Evolutionary conservation across 2,888 invertebrate genomes (phyloP).

Genomic region (Corythucha ciliata): DNA sequence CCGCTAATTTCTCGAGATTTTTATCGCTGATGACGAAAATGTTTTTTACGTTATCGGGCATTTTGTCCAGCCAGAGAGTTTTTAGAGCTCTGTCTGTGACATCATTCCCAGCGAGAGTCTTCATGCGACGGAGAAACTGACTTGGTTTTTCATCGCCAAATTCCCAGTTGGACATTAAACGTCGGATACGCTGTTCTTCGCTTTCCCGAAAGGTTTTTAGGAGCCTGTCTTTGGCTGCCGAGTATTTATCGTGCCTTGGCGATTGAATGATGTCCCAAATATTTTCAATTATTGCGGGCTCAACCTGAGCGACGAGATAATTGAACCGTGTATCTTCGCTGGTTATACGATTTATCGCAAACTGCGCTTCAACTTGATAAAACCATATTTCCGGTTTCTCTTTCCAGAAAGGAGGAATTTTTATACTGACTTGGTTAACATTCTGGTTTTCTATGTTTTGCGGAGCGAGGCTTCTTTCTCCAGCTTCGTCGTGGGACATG

Average conservation of each 20-base stretch:
- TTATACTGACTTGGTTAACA: slow-evolving; percentile 6
- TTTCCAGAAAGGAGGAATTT: slow-evolving; percentile 21
- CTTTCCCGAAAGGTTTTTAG: slow-evolving; percentile 12
- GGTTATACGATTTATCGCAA: not conserved
- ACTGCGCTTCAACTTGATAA: slow-evolving; percentile 19
- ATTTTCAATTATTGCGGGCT: slow-evolving; percentile 11
- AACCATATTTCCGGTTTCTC: slow-evolving; percentile 21
- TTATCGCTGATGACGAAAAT: not conserved
- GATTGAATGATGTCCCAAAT: slow-evolving; percentile 14
- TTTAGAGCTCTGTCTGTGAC: slow-evolving; percentile 9
- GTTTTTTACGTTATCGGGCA: slow-evolving; percentile 7
- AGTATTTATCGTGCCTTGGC: slow-evolving; percentile 11
- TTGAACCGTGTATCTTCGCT: slow-evolving; percentile 20
- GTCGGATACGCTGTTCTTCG: not conserved
- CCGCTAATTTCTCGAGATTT: not conserved
- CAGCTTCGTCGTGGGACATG: no score
- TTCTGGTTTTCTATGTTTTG: no score
- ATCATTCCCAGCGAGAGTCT: slow-evolving; percentile 5
- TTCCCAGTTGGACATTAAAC: slow-evolving; percentile 2
- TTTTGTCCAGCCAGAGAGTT: slow-evolving; percentile 16
- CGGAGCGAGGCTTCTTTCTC: no score
- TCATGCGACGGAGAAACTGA: slow-evolving; percentile 14
- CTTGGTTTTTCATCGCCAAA: slow-evolving; percentile 17
- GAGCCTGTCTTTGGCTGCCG: slow-evolving; percentile 10
- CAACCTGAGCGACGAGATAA: slow-evolving; percentile 11